A percentile compares a stretch with the other conserved stretches of the same genome.
These are phyloP conservation scores for Ephialtes manifestator DNA, from an alignment of 2,888 invertebrate species.

Conservation along the genomic window DNA sequence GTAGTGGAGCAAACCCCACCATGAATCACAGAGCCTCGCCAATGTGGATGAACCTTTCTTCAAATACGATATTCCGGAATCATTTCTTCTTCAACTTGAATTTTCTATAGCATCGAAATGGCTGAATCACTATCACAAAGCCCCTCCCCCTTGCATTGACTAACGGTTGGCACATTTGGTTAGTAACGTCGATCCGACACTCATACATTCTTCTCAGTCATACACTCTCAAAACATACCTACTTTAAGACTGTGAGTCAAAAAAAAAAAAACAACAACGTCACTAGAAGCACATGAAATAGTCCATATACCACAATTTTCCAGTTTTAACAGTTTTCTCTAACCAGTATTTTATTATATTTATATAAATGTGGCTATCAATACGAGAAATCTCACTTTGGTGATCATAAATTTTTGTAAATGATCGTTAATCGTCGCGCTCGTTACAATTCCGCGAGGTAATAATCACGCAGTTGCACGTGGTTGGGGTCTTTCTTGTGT, in stretches of 20 bases:
- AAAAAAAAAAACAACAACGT: neutral
- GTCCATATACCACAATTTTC: neutral
- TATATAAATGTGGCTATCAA: conserved; percentile 1
- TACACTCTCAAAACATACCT: no score
- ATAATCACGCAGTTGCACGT: conserved; percentile 59
- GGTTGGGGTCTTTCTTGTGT: conserved; percentile 41
- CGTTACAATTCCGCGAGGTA: conserved; percentile 54
- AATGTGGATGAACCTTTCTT: neutral
- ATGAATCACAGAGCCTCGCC: neutral
- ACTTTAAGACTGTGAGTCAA: no score
- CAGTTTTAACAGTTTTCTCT: neutral
- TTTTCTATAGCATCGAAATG: neutral
- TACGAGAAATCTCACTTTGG: conserved; percentile 36
- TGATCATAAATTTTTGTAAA: conserved; percentile 48
- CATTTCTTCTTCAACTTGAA: neutral
- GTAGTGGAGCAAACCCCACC: neutral
- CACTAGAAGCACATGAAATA: neutral
- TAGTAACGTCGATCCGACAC: no score
- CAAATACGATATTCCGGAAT: neutral
- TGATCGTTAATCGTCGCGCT: conserved; percentile 59
- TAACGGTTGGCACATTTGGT: no score
- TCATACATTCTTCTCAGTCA: no score
- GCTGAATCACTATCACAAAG: neutral
- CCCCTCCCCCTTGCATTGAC: neutral
- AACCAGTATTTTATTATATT: neutral